These are phyloP conservation scores for Drosophila equinoxialis DNA, from an alignment of 1,140 invertebrate species.

Conservation along the genomic window DNA sequence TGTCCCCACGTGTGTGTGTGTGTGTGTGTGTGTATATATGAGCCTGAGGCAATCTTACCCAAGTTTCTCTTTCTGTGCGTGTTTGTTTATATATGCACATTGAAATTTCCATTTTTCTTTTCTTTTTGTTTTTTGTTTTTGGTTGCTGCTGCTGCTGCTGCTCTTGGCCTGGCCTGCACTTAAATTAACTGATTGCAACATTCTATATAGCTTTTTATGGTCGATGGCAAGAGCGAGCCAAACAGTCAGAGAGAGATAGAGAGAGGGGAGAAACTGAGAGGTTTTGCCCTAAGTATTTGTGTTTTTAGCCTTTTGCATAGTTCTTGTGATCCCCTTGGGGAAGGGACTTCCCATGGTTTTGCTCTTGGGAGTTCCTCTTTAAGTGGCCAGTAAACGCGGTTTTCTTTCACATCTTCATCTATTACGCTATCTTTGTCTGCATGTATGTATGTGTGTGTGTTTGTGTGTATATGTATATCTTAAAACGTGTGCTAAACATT, in stretches of 20 bases:
- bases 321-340: conserved; percentile 28
- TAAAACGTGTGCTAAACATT: conserved; percentile 53
- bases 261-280: background rate
- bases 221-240: conserved; percentile 14
- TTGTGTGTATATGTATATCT: conserved; percentile 3
- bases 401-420: conserved; percentile 30
- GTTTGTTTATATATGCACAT: conserved; percentile 75
- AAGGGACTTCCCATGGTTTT: conserved; percentile 16
- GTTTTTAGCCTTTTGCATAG: conserved; percentile 57
- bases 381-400: conserved; percentile 74
- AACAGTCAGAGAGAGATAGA: background rate
- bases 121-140: conserved; percentile 9
- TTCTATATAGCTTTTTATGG: conserved; percentile 79
- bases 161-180: conserved; percentile 67
- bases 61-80: conserved; percentile 44
- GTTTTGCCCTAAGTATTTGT: conserved; percentile 35
- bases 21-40: conserved; percentile 45
- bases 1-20: background rate
- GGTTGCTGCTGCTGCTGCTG: conserved; percentile 31
- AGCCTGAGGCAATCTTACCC: conserved; percentile 52
- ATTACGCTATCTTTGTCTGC: conserved; percentile 5
- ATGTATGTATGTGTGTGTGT: background rate
- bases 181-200: conserved; percentile 82
- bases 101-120: conserved; percentile 76
- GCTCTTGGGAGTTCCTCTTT: conserved; percentile 68